Conservation (phyloP, 2,888 invertebrate species). For the Archaeoteleia sp. region DNA sequence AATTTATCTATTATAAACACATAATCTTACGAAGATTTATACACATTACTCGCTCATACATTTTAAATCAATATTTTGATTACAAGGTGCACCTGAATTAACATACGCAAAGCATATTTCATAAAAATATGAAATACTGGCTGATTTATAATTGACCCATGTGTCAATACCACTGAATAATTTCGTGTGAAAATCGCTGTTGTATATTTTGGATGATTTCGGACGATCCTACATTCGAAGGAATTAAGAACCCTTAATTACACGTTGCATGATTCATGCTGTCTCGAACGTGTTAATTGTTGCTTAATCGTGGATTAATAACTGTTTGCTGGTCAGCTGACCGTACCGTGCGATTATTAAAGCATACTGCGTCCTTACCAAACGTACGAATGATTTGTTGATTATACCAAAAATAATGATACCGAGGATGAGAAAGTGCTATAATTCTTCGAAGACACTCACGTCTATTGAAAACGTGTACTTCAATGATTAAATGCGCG, state of each 20-base stretch:
- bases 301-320: slow-evolving; percentile 39
- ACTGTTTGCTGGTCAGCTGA: slow-evolving; percentile 20
- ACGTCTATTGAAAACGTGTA: no score
- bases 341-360: slow-evolving; percentile 19
- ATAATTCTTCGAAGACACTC: no score
- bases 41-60: slow-evolving; percentile 8
- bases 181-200: slow-evolving; percentile 33
- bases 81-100: slow-evolving; percentile 28
- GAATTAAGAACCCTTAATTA: slow-evolving; percentile 34
- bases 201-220: slow-evolving; percentile 34
- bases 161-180: slow-evolving; percentile 37
- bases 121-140: slow-evolving; percentile 8
- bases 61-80: slow-evolving; percentile 35
- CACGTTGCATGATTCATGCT: slow-evolving; percentile 26
- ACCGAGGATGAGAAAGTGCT: not conserved
- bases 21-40: no score
- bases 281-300: slow-evolving; percentile 49
- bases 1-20: no score
- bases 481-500: no score
- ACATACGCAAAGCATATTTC: slow-evolving; percentile 28
- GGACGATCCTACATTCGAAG: slow-evolving; percentile 10
- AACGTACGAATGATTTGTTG: slow-evolving; percentile 13
- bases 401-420: slow-evolving; percentile 5
- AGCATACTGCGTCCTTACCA: slow-evolving; percentile 5
- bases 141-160: slow-evolving; percentile 31